Base-by-base conservation (phyloP, 1,140 invertebrate genomes). In the Drosophila dunni region DNA sequence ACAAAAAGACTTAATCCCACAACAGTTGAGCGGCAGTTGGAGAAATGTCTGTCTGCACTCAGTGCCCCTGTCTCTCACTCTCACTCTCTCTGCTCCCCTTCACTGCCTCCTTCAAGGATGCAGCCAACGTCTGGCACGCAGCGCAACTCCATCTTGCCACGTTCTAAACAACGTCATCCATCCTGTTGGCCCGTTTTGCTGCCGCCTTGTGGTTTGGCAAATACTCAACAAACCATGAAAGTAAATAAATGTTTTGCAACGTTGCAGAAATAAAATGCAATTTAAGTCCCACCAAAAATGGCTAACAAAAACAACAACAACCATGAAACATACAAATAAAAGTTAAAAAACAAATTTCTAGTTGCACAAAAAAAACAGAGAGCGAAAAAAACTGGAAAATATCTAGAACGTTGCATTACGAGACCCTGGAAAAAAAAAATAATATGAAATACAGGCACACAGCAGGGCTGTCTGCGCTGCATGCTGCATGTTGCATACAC, bases 191-290 rank as follows among this genome's bases (percentile, higher is more conserved):
- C 75, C 60, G 56, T 60, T 29, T 29, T 29, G 24, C 24, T 73
- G 42, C 54, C 84, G 42, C 54, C 84, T 88, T 89, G 85, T 89
- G 84, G 84, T 85, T 81, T 89, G 84, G 84, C 84, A 89, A 89
- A 89, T 89, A 89, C 84, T 89, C 84, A 89, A 89, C 84, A 90
- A 89, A 89, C 85, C 84, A 89, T 89, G 84, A 89, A 89, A 89
- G 84, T 89, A 89, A 89, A 89, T 89, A 89, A 89, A 89, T 88
- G 84, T 89, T 86, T 86, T 89, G 84, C 84, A 89, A 89, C 84
- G 84, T 89, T 89, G 84, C 84, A 84, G 84, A 86, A 89, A 89
- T 89, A 89, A 89, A 89, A 89, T 89, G 84, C 84, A 89, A 89
- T 89, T 89, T 89, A 89, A 89, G 85, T 89, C 85, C 74, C 85